Evolutionary conservation across 2,888 invertebrate species (phyloP).

Genomic region (Hymenopus coronatus): DNA sequence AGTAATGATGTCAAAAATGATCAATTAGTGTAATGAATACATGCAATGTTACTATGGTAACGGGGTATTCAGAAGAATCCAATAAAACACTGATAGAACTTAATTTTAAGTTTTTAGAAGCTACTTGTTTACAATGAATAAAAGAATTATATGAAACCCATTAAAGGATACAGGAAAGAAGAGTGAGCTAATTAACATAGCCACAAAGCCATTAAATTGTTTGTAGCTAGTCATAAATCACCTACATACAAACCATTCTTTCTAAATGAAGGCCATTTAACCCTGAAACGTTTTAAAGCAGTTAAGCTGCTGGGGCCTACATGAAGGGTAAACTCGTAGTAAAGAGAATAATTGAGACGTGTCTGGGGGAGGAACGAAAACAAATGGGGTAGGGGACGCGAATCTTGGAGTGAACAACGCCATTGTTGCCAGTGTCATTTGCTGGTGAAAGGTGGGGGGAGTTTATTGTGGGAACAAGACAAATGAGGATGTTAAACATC

Average conservation of each 20-base stretch:
- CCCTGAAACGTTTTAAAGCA: neutral
- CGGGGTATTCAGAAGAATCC: too few relatives aligned
- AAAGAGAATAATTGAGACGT: conserved; percentile 29
- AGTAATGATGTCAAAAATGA: too few relatives aligned
- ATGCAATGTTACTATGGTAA: too few relatives aligned
- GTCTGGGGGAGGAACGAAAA: conserved; percentile 16
- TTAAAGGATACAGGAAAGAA: neutral
- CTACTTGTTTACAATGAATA: neutral
- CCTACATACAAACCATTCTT: neutral
- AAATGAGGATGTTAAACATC: neutral
- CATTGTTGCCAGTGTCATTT: conserved; percentile 16
- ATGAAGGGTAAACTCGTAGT: conserved; percentile 4
- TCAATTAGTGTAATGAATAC: too few relatives aligned
- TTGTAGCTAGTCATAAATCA: neutral
- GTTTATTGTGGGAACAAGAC: neutral
- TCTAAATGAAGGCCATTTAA: neutral
- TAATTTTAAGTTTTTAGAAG: too few relatives aligned
- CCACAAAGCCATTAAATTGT: neutral
- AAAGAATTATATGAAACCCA: neutral
- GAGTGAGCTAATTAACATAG: neutral
- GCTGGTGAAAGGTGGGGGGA: neutral
- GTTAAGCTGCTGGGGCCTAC: neutral
- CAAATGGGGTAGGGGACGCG: neutral
- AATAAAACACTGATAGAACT: too few relatives aligned
- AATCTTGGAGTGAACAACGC: neutral